Evolutionary conservation across 2,113 vertebrate genomes (phyloP).

Genomic region (Deroptyus accipitrinus): DNA sequence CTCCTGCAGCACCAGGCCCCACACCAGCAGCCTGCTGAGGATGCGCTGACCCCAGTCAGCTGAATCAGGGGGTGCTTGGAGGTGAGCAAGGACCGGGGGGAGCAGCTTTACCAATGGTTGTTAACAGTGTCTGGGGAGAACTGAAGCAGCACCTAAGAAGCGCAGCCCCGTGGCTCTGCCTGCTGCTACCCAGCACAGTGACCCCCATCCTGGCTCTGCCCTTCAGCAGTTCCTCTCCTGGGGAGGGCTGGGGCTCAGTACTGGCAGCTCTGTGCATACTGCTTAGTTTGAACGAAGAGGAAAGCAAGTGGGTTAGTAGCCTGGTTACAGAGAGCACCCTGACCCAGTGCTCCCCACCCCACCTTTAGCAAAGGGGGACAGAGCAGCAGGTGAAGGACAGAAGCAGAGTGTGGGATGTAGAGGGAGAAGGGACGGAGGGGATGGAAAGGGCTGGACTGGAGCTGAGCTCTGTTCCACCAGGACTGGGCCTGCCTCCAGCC

Average conservation of each 20-base stretch:
- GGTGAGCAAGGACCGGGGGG: neutral
- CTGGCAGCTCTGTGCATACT: rapidly evolving
- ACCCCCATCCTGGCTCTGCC: neutral
- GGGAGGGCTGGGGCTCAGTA: neutral
- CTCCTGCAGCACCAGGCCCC: neutral
- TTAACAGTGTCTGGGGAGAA: neutral
- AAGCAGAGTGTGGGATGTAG: neutral
- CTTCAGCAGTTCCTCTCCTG: neutral
- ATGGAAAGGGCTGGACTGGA: neutral
- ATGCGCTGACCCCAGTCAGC: neutral
- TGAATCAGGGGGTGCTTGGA: neutral
- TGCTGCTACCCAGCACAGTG: neutral
- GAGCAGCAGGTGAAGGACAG: neutral
- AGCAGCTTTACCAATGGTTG: neutral
- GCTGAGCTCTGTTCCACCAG: neutral
- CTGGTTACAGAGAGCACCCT: neutral
- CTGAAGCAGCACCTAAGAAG: neutral
- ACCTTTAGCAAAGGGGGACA: neutral
- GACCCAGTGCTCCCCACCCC: neutral
- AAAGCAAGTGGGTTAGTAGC: neutral
- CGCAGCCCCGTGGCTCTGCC: rapidly evolving
- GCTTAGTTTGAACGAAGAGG: neutral
- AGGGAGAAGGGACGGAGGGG: neutral
- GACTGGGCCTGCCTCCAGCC: neutral
- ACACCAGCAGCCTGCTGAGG: neutral